Evolutionary conservation across 1,140 invertebrate genomes (phyloP).

Genomic region (Psilanteris sp.): DNA sequence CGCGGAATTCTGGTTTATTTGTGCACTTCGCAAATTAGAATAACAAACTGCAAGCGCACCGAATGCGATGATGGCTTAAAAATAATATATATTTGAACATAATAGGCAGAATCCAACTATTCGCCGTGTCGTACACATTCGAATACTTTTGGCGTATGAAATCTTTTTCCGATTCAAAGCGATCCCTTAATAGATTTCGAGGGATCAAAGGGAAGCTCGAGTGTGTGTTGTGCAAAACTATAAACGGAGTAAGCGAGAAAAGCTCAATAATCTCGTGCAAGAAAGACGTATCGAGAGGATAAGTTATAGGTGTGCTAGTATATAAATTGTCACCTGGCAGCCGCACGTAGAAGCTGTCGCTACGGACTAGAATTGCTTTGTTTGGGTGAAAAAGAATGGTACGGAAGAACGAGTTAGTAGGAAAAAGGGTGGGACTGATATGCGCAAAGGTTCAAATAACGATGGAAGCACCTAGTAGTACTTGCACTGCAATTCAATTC

Average conservation of each 20-base stretch:
- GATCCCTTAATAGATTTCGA: constrained; percentile 49
- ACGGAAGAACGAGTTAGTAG: constrained; percentile 54
- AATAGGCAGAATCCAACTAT: too few species aligned
- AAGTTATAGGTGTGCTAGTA: constrained; percentile 74
- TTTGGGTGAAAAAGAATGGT: constrained; percentile 74
- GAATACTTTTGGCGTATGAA: constrained; percentile 19
- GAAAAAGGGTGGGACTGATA: constrained; percentile 52
- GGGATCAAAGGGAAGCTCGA: constrained; percentile 56
- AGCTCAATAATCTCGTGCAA: constrained; percentile 67
- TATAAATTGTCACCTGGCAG: constrained; percentile 78
- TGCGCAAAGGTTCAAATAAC: constrained; percentile 53
- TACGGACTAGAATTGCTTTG: constrained; percentile 75
- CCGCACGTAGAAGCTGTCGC: constrained; percentile 72
- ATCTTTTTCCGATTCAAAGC: constrained; percentile 47
- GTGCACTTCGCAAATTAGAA: too few species aligned
- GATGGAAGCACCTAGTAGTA: constrained; percentile 26
- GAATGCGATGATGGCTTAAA: too few species aligned
- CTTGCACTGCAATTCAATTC: constrained; percentile 31
- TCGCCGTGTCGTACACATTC: too few species aligned
- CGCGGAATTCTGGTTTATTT: too few species aligned
- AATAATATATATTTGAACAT: too few species aligned
- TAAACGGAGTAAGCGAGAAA: constrained; percentile 58
- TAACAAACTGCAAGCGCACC: too few species aligned
- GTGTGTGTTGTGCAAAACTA: constrained; percentile 51
- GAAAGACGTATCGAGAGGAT: constrained; percentile 76